Percentiles rank a stretch among this genome's conserved stretches.
Evolutionary conservation across 2,888 invertebrate genomes (phyloP).

Genomic region (Electrophaes corylata): DNA sequence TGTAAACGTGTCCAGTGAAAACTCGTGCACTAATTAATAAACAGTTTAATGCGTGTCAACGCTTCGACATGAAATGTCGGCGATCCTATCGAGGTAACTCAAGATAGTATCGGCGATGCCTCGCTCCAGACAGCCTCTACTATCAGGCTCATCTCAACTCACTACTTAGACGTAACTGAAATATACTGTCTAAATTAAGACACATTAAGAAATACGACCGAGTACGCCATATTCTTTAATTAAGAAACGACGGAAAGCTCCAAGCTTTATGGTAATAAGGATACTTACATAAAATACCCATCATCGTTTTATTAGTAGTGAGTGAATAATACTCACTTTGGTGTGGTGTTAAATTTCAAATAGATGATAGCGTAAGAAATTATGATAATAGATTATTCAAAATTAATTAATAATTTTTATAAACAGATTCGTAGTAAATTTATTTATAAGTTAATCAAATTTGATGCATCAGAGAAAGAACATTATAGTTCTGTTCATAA

Average conservation of each 20-base stretch:
- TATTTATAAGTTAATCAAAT: not conserved
- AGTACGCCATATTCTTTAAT: constrained; percentile 54
- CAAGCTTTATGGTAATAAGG: constrained; percentile 50
- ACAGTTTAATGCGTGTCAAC: constrained; percentile 63
- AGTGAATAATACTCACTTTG: constrained; percentile 41
- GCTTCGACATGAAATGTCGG: constrained; percentile 49
- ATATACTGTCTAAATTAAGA: constrained; percentile 65
- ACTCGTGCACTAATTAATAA: constrained; percentile 61
- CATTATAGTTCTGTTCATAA: not conserved
- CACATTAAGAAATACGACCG: constrained; percentile 53
- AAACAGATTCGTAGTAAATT: not conserved
- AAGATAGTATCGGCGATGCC: constrained; percentile 58
- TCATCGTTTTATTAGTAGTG: constrained; percentile 43
- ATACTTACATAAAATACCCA: constrained; percentile 41
- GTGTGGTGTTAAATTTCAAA: constrained; percentile 35
- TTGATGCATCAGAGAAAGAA: not conserved
- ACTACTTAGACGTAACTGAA: constrained; percentile 58
- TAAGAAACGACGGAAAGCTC: constrained; percentile 50
- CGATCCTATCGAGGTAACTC: constrained; percentile 58
- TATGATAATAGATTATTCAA: constrained; percentile 35
- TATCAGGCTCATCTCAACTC: constrained; percentile 59
- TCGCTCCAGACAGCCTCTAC: constrained; percentile 47
- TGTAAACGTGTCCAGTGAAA: constrained; percentile 44
- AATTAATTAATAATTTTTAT: constrained; percentile 15
- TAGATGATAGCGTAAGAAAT: constrained; percentile 31